phyloP scores from a whole-genome alignment of 1,140 invertebrate genomes.

The Drosophila tropicalis region DNA sequence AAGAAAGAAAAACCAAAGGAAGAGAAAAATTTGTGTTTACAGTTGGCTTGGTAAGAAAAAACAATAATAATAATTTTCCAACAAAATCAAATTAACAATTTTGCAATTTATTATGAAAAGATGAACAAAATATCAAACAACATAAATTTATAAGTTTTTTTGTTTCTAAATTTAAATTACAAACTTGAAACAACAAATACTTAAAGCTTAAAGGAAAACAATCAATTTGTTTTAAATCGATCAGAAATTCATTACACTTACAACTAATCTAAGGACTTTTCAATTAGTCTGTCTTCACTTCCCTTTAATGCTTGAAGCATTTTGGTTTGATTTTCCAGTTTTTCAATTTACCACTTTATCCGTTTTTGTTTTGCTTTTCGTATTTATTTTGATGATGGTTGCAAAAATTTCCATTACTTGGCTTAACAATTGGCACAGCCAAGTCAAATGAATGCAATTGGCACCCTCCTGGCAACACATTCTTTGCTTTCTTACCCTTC shows the following conservation, averaged over 20 bases:
- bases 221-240: too few relatives aligned
- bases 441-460: conserved; percentile 79
- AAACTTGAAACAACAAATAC: too few relatives aligned
- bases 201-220: too few relatives aligned
- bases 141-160: too few relatives aligned
- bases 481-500: background rate
- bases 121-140: background rate
- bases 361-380: conserved; percentile 24
- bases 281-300: background rate
- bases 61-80: background rate
- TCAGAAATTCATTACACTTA: background rate
- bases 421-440: conserved; percentile 73
- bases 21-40: conserved; percentile 10
- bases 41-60: conserved; percentile 15
- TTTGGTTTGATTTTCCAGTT: background rate
- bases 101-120: background rate
- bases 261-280: background rate
- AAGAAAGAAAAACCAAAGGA: background rate
- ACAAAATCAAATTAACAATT: conserved; percentile 4
- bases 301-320: background rate
- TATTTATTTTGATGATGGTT: conserved; percentile 57
- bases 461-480: conserved; percentile 18
- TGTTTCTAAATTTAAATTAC: too few relatives aligned
- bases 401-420: conserved; percentile 66
- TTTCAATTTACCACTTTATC: conserved; percentile 22